Evolutionary conservation across 2,113 vertebrate species (phyloP).

Genomic region (Micronycteris hirsuta): DNA sequence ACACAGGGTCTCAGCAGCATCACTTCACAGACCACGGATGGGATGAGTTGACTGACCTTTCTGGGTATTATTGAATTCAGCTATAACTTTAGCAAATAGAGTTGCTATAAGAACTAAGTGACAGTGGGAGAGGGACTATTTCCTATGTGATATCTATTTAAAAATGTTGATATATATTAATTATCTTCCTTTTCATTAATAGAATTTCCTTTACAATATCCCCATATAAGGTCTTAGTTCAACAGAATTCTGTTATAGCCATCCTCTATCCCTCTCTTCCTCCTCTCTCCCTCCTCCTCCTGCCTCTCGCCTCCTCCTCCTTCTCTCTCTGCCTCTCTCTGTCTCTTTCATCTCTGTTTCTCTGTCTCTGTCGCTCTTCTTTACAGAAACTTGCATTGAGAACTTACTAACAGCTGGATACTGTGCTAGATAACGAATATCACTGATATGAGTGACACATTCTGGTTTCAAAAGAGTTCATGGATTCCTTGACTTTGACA

Average conservation of each 20-base stretch:
- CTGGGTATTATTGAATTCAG: background rate
- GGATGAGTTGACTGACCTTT: accelerated
- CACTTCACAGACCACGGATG: background rate
- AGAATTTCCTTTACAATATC: background rate
- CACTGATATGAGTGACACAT: too few relatives aligned
- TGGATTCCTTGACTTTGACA: background rate
- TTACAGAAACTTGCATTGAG: background rate
- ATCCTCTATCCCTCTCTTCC: accelerated
- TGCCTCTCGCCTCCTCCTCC: background rate
- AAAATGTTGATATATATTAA: background rate
- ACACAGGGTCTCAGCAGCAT: background rate
- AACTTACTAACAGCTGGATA: background rate
- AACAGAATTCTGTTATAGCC: background rate
- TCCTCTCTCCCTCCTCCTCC: accelerated
- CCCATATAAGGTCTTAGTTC: background rate
- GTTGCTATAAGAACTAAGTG: background rate
- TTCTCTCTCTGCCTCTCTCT: too few relatives aligned
- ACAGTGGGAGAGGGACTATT: background rate
- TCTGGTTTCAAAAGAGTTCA: background rate
- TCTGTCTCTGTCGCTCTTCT: background rate
- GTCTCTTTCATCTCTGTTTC: background rate
- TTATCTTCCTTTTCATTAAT: background rate
- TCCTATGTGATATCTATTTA: background rate
- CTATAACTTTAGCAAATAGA: background rate
- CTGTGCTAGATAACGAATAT: background rate